A percentile compares a stretch with the other conserved stretches of the same genome.
Conservation (phyloP, 2,797 vertebrate species). For the Allobates femoralis region DNA sequence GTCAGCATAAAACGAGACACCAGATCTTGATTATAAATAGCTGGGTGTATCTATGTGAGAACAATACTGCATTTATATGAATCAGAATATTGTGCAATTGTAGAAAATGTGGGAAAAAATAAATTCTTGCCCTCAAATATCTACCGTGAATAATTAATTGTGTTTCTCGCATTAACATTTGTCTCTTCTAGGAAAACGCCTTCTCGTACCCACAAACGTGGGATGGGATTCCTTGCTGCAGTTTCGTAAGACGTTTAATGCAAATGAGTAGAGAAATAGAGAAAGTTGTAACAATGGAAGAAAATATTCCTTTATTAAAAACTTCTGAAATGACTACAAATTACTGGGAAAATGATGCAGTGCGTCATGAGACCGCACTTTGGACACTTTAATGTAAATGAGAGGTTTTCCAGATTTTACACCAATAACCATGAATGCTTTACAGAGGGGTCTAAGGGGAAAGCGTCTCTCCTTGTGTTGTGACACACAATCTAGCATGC, state of each 20-base stretch:
- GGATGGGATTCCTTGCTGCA: background rate
- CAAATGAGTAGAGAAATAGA: background rate
- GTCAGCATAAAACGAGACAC: background rate
- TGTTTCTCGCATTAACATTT: slow-evolving; percentile 2
- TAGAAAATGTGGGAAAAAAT: slow-evolving; percentile 13
- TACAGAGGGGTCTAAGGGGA: too few species aligned
- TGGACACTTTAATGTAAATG: background rate
- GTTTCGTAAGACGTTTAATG: background rate
- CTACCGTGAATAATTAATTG: slow-evolving; percentile 22
- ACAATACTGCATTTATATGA: slow-evolving; percentile 33
- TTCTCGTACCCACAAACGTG: background rate
- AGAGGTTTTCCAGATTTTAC: too few species aligned
- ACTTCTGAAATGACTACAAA: background rate
- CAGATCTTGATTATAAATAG: background rate
- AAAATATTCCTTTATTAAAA: background rate
- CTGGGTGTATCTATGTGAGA: slow-evolving; percentile 1
- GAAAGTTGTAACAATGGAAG: background rate
- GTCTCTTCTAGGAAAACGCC: slow-evolving; percentile 5
- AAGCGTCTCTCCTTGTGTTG: too few species aligned
- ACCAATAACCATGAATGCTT: too few species aligned
- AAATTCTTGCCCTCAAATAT: background rate
- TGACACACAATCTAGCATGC: too few species aligned
- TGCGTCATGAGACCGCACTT: background rate
- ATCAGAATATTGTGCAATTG: background rate
- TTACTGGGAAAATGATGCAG: background rate